A percentile compares a stretch with the other conserved stretches of the same genome.
Conservation (phyloP, 2,888 invertebrate genomes). For the Bembecia ichneumoniformis region DNA sequence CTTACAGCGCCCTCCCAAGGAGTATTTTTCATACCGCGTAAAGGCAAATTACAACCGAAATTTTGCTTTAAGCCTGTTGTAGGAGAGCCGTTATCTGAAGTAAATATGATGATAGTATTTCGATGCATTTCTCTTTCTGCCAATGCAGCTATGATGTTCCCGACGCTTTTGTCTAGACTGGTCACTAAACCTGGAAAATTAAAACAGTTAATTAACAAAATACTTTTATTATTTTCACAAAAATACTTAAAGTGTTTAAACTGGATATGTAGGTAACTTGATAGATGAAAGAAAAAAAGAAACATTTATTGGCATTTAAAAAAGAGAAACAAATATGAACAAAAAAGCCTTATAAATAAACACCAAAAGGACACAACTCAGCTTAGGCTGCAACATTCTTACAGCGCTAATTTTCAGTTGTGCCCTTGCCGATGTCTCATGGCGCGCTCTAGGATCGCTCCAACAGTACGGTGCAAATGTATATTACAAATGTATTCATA, state of each 20-base stretch:
- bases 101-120: conserved; percentile 85
- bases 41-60: conserved; percentile 80
- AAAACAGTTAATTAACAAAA: background rate
- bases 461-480: too few species aligned
- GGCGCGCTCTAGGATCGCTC: background rate
- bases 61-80: conserved; percentile 76
- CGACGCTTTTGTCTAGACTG: conserved; percentile 83
- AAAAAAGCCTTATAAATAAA: too few species aligned
- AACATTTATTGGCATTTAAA: too few species aligned
- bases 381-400: too few species aligned
- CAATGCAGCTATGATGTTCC: conserved; percentile 78
- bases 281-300: too few species aligned
- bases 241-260: background rate
- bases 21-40: conserved; percentile 82
- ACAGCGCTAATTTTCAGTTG: too few species aligned
- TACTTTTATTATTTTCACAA: background rate
- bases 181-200: conserved; percentile 68
- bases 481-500: too few species aligned
- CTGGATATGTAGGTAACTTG: background rate
- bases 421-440: too few species aligned
- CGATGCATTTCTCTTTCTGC: conserved; percentile 76
- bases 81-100: conserved; percentile 87
- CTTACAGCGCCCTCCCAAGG: conserved; percentile 87
- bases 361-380: too few species aligned
- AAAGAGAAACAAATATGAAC: too few species aligned